Conservation (phyloP, 2,888 invertebrate species). For the Hydraecia micacea region DNA sequence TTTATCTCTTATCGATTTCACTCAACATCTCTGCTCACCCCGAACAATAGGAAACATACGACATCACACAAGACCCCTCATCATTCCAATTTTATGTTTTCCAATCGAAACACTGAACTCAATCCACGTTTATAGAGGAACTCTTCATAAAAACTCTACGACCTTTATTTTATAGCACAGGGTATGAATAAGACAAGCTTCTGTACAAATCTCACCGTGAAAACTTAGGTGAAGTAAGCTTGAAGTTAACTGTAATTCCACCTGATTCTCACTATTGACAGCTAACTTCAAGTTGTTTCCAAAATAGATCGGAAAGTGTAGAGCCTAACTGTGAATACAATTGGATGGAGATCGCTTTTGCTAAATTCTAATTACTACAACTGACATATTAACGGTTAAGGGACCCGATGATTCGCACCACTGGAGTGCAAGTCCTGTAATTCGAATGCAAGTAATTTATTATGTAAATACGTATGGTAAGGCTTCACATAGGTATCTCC, state of each 20-base stretch:
- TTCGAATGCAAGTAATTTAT: not conserved
- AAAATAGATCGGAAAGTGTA: not conserved
- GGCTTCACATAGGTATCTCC: not conserved
- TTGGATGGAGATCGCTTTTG: not conserved
- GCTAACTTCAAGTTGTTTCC: not conserved
- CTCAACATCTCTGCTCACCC: conserved; percentile 41
- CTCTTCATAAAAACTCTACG: conserved; percentile 62
- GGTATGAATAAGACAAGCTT: conserved; percentile 43
- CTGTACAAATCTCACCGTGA: not conserved
- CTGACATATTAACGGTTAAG: not conserved
- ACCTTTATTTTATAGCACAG: conserved; percentile 54
- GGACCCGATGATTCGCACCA: not conserved
- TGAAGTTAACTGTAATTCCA: not conserved
- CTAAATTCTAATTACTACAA: not conserved
- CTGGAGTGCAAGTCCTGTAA: not conserved
- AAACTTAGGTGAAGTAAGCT: not conserved
- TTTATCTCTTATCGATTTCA: conserved; percentile 12
- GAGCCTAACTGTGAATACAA: no score
- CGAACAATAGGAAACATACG: conserved; percentile 37
- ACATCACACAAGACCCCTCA: conserved; percentile 50
- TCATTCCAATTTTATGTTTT: conserved; percentile 63
- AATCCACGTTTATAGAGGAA: conserved; percentile 62
- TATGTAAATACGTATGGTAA: not conserved
- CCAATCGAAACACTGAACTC: conserved; percentile 63
- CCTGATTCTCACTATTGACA: not conserved